Base-by-base conservation (phyloP, 2,888 invertebrate genomes). In the Torymus texanus region DNA sequence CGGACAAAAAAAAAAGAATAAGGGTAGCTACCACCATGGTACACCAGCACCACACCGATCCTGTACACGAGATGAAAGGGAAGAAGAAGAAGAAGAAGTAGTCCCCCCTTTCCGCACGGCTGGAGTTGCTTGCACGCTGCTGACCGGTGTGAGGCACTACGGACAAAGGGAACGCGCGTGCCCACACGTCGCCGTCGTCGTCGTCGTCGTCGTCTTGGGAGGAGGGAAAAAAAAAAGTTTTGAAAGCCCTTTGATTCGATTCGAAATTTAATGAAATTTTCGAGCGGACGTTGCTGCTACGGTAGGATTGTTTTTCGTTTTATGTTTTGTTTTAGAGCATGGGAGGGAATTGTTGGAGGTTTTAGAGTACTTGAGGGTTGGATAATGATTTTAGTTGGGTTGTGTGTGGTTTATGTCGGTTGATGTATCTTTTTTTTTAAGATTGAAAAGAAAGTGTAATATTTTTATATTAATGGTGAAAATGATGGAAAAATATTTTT, bases 21-120 rank as follows among this genome's bases (percentile, higher is more conserved):
- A 82, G 83, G 81, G 76, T 73, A 67, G 68, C 58, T 68, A 55
- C 77, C 53, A 41, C 41, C 41, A 41, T 41, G 10, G 41, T 8
- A 41, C 41, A 21, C 21, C 21, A 2, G 21, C 21, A 21, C 41
- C 5, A 5, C 8, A 8, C 8, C 41, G 41, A 4, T 8, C 8
- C 41, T 41, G 41, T 41, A 41, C 8, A 41, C 41, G 56, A 75
- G 79, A 75, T 75, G 75, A 75, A 75, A 75, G 75, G 67, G 63
- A 61, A 79, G 71, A 66, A 61, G 29, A 41, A 41, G 41, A 41
- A 61, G 29, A 41, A 41, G 41, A 41, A 41, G 41, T 8, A 41
- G 41, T 41, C 56, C 55, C 72, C 72, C 61, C 18, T 14, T 21
- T 11, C 13, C 66, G 75, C 63, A 24, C 61, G 13, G 59, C 21